phyloP scores from a whole-genome alignment of 2,888 invertebrate species.

The Cepaea hortensis region DNA sequence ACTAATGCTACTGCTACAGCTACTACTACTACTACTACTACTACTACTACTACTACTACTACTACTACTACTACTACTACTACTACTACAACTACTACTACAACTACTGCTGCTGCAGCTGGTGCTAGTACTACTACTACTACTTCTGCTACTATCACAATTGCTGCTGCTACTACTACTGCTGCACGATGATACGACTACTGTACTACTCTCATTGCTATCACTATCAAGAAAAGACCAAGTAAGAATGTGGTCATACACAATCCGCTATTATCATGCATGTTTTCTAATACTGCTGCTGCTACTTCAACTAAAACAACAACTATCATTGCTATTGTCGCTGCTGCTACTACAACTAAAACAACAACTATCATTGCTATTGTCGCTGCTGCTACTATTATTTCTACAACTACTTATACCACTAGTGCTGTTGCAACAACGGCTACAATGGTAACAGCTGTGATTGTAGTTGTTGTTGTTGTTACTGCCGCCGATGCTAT shows the following conservation, averaged over 20 bases:
- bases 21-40: not conserved
- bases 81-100: not conserved
- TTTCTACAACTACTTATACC: not conserved
- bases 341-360: not conserved
- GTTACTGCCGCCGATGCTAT: not conserved
- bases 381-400: not conserved
- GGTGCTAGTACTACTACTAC: not conserved
- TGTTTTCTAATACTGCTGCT: not conserved
- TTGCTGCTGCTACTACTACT: not conserved
- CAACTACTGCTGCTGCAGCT: not conserved
- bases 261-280: too few species aligned
- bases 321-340: not conserved
- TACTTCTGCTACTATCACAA: not conserved
- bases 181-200: not conserved
- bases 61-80: not conserved
- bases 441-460: not conserved
- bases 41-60: constrained; percentile 1
- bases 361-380: not conserved
- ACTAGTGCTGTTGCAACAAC: not conserved
- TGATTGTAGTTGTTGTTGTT: not conserved
- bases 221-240: too few species aligned
- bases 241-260: too few species aligned
- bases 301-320: not conserved
- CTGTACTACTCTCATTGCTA: not conserved
- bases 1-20: not conserved